These are phyloP conservation scores for Misgurnus anguillicaudatus DNA, from an alignment of 2,113 vertebrate genomes.

Conservation along the genomic window DNA sequence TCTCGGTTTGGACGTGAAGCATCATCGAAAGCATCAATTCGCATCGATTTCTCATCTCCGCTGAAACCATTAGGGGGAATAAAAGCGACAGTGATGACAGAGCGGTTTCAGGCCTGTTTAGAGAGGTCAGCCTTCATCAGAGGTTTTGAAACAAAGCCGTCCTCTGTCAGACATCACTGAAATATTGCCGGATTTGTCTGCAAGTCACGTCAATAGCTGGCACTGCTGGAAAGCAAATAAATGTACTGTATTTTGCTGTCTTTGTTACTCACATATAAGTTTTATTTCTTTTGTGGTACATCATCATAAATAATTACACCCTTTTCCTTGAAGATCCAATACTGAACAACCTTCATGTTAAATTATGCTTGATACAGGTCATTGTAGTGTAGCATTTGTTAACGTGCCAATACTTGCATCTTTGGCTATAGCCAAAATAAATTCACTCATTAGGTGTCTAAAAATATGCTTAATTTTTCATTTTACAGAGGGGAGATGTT, in stretches of 20 bases:
- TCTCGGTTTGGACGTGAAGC: conserved; percentile 16
- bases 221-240: neutral
- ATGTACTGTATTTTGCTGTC: neutral
- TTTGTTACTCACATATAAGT: no score
- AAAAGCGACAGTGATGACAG: conserved; percentile 6
- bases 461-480: conserved; percentile 21
- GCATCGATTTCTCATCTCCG: conserved; percentile 22
- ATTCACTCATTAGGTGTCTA: conserved; percentile 25
- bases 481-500: neutral
- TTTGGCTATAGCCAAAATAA: no score
- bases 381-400: no score
- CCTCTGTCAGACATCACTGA: conserved; percentile 7
- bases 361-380: no score
- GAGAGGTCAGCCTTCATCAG: conserved; percentile 2
- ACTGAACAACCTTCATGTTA: no score
- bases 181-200: neutral
- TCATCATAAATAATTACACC: neutral
- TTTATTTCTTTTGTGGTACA: no score
- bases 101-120: conserved; percentile 3
- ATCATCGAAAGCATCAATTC: conserved; percentile 35
- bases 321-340: no score
- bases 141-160: conserved; percentile 9
- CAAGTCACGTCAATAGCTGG: neutral
- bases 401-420: no score
- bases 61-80: conserved; percentile 1